Conservation (phyloP, 2,888 invertebrate species). For the Nomada ferruginata region DNA sequence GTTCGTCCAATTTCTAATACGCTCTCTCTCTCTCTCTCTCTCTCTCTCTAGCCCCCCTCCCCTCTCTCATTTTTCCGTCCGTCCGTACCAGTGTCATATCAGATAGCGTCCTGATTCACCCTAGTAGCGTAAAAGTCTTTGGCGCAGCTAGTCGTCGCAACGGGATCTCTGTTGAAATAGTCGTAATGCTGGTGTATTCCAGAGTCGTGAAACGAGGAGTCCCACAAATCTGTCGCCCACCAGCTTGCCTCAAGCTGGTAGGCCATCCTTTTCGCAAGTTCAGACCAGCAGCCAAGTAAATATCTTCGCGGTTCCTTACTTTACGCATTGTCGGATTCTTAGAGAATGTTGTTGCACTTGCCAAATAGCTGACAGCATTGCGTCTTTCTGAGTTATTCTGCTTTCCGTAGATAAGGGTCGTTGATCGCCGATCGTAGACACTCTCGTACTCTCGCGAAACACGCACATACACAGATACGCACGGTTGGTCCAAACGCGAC, state of each 20-base stretch:
- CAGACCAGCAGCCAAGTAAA: slow-evolving; percentile 83
- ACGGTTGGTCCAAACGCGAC: not conserved
- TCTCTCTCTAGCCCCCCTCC: not conserved
- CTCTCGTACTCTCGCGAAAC: too few species aligned
- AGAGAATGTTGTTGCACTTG: slow-evolving; percentile 43
- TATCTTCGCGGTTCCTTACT: slow-evolving; percentile 77
- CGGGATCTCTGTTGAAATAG: slow-evolving; percentile 64
- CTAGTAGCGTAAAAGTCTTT: slow-evolving; percentile 25
- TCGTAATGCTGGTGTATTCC: slow-evolving; percentile 80
- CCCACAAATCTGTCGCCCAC: slow-evolving; percentile 90
- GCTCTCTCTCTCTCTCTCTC: slow-evolving; percentile 1
- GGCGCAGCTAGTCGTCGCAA: slow-evolving; percentile 22
- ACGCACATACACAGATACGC: not conserved
- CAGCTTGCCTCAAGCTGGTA: slow-evolving; percentile 86
- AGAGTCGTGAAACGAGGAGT: slow-evolving; percentile 89
- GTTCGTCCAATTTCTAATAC: not conserved
- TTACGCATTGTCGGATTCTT: slow-evolving; percentile 38
- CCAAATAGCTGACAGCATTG: slow-evolving; percentile 29
- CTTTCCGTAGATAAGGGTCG: too few species aligned
- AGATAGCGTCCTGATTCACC: slow-evolving; percentile 24
- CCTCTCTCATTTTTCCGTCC: not conserved
- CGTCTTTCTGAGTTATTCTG: not conserved
- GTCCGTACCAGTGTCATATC: slow-evolving; percentile 19
- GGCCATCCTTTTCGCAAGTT: slow-evolving; percentile 83
- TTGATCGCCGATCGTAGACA: too few species aligned